phyloP scores from a whole-genome alignment of 2,113 vertebrate species.

The Opisthocomus hoazin region DNA sequence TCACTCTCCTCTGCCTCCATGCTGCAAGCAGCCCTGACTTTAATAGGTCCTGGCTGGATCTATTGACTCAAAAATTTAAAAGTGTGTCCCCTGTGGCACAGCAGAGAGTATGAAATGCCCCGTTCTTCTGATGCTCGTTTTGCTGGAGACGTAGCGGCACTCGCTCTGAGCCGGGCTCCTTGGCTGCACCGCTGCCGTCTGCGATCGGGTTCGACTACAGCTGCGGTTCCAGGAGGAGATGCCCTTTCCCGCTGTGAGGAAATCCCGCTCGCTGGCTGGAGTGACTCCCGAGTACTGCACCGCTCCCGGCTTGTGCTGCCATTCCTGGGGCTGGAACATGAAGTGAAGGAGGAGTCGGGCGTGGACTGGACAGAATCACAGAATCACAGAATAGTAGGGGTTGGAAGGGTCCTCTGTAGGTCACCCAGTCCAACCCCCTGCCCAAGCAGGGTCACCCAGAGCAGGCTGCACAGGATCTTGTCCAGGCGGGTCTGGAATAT shows the following conservation, averaged over 20 bases:
- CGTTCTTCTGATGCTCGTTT: neutral
- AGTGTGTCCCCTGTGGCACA: neutral
- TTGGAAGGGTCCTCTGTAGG: too few species aligned
- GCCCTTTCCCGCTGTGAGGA: fast-evolving
- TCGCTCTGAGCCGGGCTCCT: neutral
- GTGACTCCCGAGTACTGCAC: fast-evolving
- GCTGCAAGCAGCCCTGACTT: neutral
- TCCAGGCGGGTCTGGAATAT: too few species aligned
- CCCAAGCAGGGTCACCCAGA: too few species aligned
- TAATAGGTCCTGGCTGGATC: neutral
- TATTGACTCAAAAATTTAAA: neutral
- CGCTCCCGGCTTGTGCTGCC: neutral
- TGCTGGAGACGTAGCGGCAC: neutral
- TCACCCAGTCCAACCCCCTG: too few species aligned
- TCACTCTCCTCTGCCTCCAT: fast-evolving
- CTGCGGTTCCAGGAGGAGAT: neutral
- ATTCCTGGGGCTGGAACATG: neutral
- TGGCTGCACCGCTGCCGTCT: neutral
- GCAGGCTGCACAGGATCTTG: too few species aligned
- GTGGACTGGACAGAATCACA: neutral
- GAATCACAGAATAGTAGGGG: too few species aligned
- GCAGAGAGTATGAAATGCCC: neutral
- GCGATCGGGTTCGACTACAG: neutral
- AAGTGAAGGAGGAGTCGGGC: fast-evolving
- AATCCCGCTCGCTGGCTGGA: fast-evolving